These are phyloP conservation scores for Herminia tarsipennalis DNA, from an alignment of 2,888 invertebrate genomes.

Conservation along the genomic window DNA sequence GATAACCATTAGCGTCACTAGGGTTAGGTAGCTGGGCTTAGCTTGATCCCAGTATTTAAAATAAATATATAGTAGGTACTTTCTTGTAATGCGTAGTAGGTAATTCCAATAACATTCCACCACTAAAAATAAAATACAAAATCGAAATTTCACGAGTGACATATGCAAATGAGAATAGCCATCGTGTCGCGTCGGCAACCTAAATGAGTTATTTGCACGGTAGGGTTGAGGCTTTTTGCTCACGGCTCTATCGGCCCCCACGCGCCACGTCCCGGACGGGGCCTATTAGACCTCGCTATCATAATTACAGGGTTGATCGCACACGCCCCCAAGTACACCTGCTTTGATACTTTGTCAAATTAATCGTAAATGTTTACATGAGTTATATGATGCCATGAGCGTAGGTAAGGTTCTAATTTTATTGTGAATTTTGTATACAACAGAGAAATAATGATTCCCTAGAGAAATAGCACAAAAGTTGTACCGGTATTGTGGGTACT, in stretches of 20 bases:
- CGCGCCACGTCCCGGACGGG: slow-evolving; percentile 33
- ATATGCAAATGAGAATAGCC: slow-evolving; percentile 28
- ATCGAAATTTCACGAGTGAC: slow-evolving; percentile 24
- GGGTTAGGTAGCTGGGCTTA: no score
- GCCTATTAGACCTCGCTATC: slow-evolving; percentile 41
- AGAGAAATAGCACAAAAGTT: no score
- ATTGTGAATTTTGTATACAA: background rate
- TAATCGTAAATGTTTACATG: slow-evolving; percentile 26
- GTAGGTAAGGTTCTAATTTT: background rate
- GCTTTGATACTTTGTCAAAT: slow-evolving; percentile 20
- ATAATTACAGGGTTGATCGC: slow-evolving; percentile 49
- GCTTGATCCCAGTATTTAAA: background rate
- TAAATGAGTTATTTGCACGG: slow-evolving; percentile 49
- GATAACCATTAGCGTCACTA: no score
- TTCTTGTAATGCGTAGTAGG: no score
- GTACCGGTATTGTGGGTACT: no score
- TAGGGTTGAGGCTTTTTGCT: slow-evolving; percentile 34
- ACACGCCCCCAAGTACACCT: slow-evolving; percentile 31
- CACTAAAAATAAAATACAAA: slow-evolving; percentile 21
- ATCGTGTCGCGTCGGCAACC: slow-evolving; percentile 29
- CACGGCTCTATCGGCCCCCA: slow-evolving; percentile 35
- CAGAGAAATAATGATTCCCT: no score
- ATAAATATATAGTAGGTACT: no score
- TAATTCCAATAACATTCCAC: slow-evolving; percentile 7
- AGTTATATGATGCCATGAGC: slow-evolving; percentile 12